These are phyloP conservation scores for Tragopan temminckii DNA, from an alignment of 2,797 vertebrate genomes.

Conservation along the genomic window DNA sequence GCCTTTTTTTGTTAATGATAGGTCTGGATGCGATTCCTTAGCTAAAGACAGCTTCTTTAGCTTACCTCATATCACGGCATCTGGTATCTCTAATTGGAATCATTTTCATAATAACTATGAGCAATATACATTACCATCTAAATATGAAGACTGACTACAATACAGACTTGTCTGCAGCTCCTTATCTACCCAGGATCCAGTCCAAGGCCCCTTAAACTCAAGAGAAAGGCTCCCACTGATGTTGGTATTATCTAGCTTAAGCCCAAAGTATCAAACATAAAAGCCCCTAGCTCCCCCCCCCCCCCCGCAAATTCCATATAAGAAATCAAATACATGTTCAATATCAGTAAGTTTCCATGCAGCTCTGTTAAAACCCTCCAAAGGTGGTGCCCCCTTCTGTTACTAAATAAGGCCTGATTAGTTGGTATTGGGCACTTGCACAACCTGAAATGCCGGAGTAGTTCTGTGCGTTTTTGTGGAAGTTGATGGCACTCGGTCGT, in stretches of 20 bases:
- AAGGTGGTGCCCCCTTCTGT: background rate
- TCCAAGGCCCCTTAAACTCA: constrained; percentile 23
- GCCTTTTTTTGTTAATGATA: constrained; percentile 57
- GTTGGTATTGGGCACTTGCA: background rate
- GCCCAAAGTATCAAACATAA: fast-evolving
- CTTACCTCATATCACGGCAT: constrained; percentile 65
- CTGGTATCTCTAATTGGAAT: constrained; percentile 76
- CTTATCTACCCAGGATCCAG: constrained; percentile 40
- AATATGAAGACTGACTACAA: constrained; percentile 64
- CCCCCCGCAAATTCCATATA: background rate
- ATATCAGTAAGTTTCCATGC: background rate
- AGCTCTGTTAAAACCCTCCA: background rate
- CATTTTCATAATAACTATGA: constrained; percentile 75
- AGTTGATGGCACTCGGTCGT: background rate
- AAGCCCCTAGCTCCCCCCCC: too few species aligned
- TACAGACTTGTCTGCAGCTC: constrained; percentile 49
- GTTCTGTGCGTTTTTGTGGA: constrained; percentile 12
- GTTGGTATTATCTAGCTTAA: background rate
- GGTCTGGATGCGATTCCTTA: constrained; percentile 43
- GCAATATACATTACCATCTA: constrained; percentile 69
- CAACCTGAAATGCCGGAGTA: background rate
- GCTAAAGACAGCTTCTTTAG: constrained; percentile 59
- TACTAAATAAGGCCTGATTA: background rate
- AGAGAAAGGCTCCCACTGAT: background rate
- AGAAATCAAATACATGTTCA: background rate